Evolutionary conservation across 2,888 invertebrate genomes (phyloP).

Genomic region (Leptinotarsa rubiginosa): DNA sequence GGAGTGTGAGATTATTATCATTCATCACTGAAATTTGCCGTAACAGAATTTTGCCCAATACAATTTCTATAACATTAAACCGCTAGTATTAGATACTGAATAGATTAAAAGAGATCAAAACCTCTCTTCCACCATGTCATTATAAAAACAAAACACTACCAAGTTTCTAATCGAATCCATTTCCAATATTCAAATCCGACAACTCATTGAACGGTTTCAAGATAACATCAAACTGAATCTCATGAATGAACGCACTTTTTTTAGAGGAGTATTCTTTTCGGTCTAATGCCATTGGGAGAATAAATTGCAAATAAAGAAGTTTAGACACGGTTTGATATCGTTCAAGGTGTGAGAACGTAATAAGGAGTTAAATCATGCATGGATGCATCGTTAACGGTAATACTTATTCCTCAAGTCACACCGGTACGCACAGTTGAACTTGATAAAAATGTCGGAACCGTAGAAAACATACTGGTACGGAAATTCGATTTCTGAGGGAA

Average conservation of each 20-base stretch:
- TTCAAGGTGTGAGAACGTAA: slow-evolving; percentile 60
- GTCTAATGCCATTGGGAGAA: slow-evolving; percentile 52
- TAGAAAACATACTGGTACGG: slow-evolving; percentile 16
- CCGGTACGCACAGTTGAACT: slow-evolving; percentile 10
- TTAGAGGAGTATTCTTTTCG: slow-evolving; percentile 50
- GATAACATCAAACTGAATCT: slow-evolving; percentile 24
- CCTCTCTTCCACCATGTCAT: neutral
- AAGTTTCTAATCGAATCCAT: slow-evolving; percentile 6
- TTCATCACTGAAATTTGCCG: too few species aligned
- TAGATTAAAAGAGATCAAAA: neutral
- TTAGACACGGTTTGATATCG: slow-evolving; percentile 55
- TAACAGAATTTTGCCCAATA: too few species aligned
- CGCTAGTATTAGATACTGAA: neutral
- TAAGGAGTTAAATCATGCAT: slow-evolving; percentile 60
- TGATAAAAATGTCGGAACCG: slow-evolving; percentile 14
- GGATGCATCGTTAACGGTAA: slow-evolving; percentile 55
- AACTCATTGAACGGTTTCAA: neutral
- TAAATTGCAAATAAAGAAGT: slow-evolving; percentile 54
- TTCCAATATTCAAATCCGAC: slow-evolving; percentile 12
- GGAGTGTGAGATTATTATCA: too few species aligned
- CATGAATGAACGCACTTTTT: slow-evolving; percentile 52
- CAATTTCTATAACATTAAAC: neutral
- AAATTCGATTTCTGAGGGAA: slow-evolving; percentile 13
- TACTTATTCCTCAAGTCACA: slow-evolving; percentile 34
- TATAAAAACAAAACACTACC: slow-evolving; percentile 3